Conservation (phyloP, 2,797 vertebrate species). For the Sebastes alutus region DNA sequence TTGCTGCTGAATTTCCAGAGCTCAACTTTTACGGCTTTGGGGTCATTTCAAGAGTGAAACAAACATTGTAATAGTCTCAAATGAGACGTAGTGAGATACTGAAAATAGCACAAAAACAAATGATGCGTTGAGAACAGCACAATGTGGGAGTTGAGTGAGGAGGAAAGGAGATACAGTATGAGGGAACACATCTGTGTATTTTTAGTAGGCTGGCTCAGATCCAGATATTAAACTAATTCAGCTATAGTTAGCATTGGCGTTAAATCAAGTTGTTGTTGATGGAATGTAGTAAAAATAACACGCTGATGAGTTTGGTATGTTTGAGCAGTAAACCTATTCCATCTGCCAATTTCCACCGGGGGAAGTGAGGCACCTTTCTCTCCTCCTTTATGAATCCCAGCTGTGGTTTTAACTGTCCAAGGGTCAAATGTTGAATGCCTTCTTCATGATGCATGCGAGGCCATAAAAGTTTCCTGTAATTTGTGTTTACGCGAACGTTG, state of each 20-base stretch:
- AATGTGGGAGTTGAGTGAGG: conserved; percentile 26
- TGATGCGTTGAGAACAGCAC: conserved; percentile 22
- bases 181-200: conserved; percentile 62
- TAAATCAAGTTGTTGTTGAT: conserved; percentile 67
- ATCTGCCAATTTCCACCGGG: conserved; percentile 66
- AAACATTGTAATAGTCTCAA: not conserved
- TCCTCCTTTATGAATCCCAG: conserved; percentile 79
- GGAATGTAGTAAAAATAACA: conserved; percentile 61
- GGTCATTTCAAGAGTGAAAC: conserved; percentile 8
- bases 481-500: conserved; percentile 68
- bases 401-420: conserved; percentile 76
- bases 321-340: conserved; percentile 65
- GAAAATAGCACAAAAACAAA: conserved; percentile 46
- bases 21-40: not conserved
- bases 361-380: conserved; percentile 70
- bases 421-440: conserved; percentile 77
- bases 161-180: conserved; percentile 14
- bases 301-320: conserved; percentile 60
- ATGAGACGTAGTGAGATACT: conserved; percentile 15
- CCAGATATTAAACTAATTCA: conserved; percentile 47
- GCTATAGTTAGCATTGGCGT: conserved; percentile 62
- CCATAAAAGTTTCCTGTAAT: conserved; percentile 77
- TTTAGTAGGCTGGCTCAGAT: conserved; percentile 55
- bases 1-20: conserved; percentile 13
- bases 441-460: conserved; percentile 71